Percentiles rank a stretch among this genome's conserved stretches.
Conservation (phyloP, 2,888 invertebrate genomes). For the Epinotia ramella region DNA sequence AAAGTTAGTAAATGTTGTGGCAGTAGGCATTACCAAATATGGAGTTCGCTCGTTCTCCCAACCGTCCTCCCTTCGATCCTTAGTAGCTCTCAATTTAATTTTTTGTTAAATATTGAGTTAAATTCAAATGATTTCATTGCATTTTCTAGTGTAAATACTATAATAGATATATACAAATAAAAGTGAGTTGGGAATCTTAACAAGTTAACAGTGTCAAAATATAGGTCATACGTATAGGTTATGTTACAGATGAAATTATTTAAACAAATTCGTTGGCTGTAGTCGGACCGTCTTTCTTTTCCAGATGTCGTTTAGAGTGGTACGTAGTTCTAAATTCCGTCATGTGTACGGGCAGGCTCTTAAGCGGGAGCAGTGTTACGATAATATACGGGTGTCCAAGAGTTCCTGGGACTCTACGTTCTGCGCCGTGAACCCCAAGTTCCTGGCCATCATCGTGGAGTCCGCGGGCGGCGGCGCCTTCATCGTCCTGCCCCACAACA, state of each 20-base stretch:
- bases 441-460: conserved; percentile 98
- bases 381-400: conserved; percentile 98
- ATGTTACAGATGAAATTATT: conserved; percentile 77
- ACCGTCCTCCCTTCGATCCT: conserved; percentile 85
- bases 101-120: conserved; percentile 70
- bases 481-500: conserved; percentile 96
- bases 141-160: conserved; percentile 74
- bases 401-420: conserved; percentile 99
- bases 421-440: conserved; percentile 99
- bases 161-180: conserved; percentile 71
- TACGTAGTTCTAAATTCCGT: conserved; percentile 98
- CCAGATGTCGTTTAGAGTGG: conserved; percentile 98
- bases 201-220: conserved; percentile 76
- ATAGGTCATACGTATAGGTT: conserved; percentile 83
- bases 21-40: conserved; percentile 88
- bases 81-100: conserved; percentile 83
- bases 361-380: conserved; percentile 98
- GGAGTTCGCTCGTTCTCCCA: conserved; percentile 88
- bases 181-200: conserved; percentile 74
- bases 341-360: conserved; percentile 96
- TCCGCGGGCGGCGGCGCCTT: conserved; percentile 98
- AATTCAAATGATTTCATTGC: conserved; percentile 82
- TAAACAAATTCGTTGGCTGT: conserved; percentile 66
- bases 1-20: conserved; percentile 72
- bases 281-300: conserved; percentile 74